Evolutionary conservation across 2,888 invertebrate species (phyloP), one percentile per base, ranked within the genome.

Genomic region (Plebejus argus): DNA sequence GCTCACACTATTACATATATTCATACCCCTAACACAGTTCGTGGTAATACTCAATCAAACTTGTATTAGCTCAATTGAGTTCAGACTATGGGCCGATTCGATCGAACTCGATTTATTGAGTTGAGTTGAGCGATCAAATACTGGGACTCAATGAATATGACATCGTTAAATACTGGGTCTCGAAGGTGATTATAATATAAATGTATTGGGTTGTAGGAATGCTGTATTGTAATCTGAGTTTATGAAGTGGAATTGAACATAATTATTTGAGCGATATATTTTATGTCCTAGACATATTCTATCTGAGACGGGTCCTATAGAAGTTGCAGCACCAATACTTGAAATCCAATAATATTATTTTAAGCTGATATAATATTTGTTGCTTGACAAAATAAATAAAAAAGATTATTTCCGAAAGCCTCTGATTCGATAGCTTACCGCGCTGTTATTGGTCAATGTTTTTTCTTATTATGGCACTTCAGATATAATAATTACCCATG

Each of bases 1-100:
- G 10, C 45, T 45, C 45, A 45, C 45, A 20, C 58, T 20, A 20
- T 20, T 82, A 83, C 83, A 86, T 85, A 86, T 85, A 86, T 86
- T 85, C 83, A 84, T 84, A 82, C 85, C 84, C 86, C 86, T 86
- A 84, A 85, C 83, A 87, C 84, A 81, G 15, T 74, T 49, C 53
- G 74, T 28, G 74, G 28, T 53, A 74, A 45, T 15, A 74, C 74
- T 49, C 74, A 74, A 74, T 74, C 45, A 53, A 74, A 74, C 45
- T 74, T 74, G 66, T 66, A 66, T 66, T 66, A 66, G 66, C 66
- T 33, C 15, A 66, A 66, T 66, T 66, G 66, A 33, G 28, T 66
- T 66, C 66, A 28, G 66, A 28, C 66, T 28, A 66, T 66, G 66
- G 66, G 28, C 28, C 33, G 66, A 28, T 61, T 61, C 61, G 66